These are phyloP conservation scores for Chlorops oryzae DNA, from an alignment of 1,140 invertebrate species.

Conservation along the genomic window DNA sequence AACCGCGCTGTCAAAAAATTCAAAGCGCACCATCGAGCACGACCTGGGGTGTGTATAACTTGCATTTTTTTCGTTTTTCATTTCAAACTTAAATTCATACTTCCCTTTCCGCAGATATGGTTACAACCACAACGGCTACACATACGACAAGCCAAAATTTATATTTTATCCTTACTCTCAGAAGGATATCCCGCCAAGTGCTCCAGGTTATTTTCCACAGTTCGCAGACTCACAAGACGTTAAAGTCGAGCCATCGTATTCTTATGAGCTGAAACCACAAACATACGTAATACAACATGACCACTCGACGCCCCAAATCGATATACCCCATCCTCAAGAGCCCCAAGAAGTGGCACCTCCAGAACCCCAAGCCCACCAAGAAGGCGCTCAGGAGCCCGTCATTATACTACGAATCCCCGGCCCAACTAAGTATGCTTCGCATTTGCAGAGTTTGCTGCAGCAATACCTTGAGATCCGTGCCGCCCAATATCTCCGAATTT, in stretches of 20 bases:
- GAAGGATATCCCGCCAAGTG: constrained; percentile 31
- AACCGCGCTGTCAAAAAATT: constrained; percentile 31
- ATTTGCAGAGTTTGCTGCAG: constrained; percentile 41
- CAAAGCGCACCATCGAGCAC: constrained; percentile 44
- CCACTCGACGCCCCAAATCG: constrained; percentile 27
- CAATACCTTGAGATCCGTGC: constrained; percentile 46
- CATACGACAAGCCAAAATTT: constrained; percentile 41
- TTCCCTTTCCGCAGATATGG: constrained; percentile 45
- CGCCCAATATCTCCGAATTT: constrained; percentile 37
- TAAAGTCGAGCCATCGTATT: constrained; percentile 43
- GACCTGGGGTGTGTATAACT: constrained; percentile 40
- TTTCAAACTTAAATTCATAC: too few relatives aligned
- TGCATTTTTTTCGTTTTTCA: too few relatives aligned
- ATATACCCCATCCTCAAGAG: constrained; percentile 27
- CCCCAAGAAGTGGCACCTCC: constrained; percentile 2
- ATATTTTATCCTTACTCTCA: constrained; percentile 46
- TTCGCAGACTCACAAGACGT: constrained; percentile 21
- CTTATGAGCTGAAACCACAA: constrained; percentile 43
- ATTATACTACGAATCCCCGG: constrained; percentile 44
- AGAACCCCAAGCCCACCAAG: background rate
- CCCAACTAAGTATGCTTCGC: constrained; percentile 43
- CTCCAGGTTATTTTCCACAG: constrained; percentile 12
- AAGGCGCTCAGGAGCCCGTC: constrained; percentile 36
- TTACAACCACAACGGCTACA: constrained; percentile 30
- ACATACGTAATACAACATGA: constrained; percentile 17